Evolutionary conservation across 2,797 vertebrate genomes (phyloP).

Genomic region (Syngnathus rostellatus): DNA sequence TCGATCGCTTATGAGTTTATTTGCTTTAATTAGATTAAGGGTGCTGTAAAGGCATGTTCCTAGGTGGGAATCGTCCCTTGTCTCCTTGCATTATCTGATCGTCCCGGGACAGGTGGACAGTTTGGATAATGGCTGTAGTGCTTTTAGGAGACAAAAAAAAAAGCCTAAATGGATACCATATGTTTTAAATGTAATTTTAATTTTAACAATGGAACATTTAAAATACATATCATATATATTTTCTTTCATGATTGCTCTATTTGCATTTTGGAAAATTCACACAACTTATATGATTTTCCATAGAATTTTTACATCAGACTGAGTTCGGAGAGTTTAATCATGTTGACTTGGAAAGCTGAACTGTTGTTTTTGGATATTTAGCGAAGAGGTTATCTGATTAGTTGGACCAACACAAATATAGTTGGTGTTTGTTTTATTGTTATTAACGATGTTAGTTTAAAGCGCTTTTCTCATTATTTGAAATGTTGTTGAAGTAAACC

Average conservation of each 20-base stretch:
- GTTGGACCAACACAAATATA: neutral
- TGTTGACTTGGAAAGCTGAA: neutral
- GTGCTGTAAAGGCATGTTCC: constrained; percentile 66
- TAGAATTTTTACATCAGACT: neutral
- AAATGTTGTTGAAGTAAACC: neutral
- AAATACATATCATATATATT: neutral
- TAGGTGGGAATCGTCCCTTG: constrained; percentile 55
- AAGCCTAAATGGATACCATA: neutral
- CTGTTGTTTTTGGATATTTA: neutral
- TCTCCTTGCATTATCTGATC: constrained; percentile 68
- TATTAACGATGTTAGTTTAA: neutral
- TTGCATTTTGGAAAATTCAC: neutral
- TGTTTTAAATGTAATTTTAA: neutral
- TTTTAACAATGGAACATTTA: neutral
- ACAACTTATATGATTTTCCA: neutral
- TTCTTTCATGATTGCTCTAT: neutral
- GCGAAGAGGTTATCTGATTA: neutral
- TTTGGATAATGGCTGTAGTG: constrained; percentile 51
- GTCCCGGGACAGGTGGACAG: constrained; percentile 33
- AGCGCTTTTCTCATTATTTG: neutral
- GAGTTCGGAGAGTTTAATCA: neutral
- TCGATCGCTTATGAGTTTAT: constrained; percentile 90
- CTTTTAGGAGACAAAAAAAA: constrained; percentile 13
- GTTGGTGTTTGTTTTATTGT: neutral
- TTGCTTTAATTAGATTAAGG: constrained; percentile 81